Conservation (phyloP, 2,113 vertebrate species). For the Ammodytes marinus region DNA sequence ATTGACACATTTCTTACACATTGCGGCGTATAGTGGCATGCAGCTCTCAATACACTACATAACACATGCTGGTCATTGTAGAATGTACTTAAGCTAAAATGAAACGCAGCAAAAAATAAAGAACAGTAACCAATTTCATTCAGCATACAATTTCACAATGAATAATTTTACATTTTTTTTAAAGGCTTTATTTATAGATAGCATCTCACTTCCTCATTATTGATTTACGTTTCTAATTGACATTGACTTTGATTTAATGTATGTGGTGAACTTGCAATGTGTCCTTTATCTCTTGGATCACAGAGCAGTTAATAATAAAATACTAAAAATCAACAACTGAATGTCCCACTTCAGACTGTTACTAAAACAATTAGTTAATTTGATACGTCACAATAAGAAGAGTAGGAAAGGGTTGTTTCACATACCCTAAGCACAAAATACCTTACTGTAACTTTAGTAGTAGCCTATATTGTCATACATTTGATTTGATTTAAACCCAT, state of each 20-base stretch:
- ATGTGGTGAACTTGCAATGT: not conserved
- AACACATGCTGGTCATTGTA: constrained; percentile 1
- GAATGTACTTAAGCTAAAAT: not conserved
- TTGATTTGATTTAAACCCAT: too few relatives aligned
- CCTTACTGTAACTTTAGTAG: not conserved
- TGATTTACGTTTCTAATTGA: not conserved
- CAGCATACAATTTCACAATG: too few relatives aligned
- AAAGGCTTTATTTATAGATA: not conserved
- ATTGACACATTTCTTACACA: not conserved
- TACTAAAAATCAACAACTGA: too few relatives aligned
- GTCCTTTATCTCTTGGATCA: too few relatives aligned
- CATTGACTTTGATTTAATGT: not conserved
- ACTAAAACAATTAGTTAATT: too few relatives aligned
- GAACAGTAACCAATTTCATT: not conserved
- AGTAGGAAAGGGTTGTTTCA: not conserved
- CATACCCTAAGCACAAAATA: constrained; percentile 26
- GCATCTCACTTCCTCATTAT: not conserved
- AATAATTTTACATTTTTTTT: not conserved
- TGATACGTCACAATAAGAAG: not conserved
- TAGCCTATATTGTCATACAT: not conserved
- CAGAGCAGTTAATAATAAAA: too few relatives aligned
- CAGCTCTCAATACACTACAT: not conserved
- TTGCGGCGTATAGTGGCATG: not conserved
- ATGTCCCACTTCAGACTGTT: too few relatives aligned
- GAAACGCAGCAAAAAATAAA: not conserved